Conservation (phyloP, 2,113 vertebrate species). For the Origma solitaria region DNA sequence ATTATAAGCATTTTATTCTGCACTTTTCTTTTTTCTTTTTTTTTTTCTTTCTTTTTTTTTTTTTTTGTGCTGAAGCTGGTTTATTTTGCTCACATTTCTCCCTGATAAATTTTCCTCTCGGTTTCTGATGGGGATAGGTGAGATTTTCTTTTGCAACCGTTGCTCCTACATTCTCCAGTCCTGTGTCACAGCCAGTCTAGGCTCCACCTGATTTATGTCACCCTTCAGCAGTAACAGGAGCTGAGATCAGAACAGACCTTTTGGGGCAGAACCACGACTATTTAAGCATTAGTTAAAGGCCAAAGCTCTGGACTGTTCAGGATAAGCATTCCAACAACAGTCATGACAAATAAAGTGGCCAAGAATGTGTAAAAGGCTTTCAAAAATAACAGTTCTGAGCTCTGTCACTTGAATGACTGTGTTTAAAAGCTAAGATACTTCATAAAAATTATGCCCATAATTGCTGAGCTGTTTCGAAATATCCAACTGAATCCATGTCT, state of each 20-base stretch:
- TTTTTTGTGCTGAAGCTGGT: neutral
- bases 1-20: neutral
- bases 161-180: neutral
- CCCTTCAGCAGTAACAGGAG: neutral
- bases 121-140: neutral
- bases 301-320: neutral
- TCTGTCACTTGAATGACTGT: neutral
- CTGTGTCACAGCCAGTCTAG: neutral
- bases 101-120: neutral
- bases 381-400: neutral
- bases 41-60: neutral
- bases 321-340: neutral
- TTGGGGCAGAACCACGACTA: neutral
- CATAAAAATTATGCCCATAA: neutral
- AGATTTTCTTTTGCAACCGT: neutral
- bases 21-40: neutral
- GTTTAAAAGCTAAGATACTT: neutral
- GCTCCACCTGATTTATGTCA: neutral
- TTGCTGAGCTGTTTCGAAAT: neutral
- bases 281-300: neutral
- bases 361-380: neutral
- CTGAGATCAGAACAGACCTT: neutral
- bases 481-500: neutral
- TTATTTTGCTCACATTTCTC: slow-evolving; percentile 24
- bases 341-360: slow-evolving; percentile 18